phyloP scores from a whole-genome alignment of 2,888 invertebrate genomes.

The Caenorhabditis doughertyi region DNA sequence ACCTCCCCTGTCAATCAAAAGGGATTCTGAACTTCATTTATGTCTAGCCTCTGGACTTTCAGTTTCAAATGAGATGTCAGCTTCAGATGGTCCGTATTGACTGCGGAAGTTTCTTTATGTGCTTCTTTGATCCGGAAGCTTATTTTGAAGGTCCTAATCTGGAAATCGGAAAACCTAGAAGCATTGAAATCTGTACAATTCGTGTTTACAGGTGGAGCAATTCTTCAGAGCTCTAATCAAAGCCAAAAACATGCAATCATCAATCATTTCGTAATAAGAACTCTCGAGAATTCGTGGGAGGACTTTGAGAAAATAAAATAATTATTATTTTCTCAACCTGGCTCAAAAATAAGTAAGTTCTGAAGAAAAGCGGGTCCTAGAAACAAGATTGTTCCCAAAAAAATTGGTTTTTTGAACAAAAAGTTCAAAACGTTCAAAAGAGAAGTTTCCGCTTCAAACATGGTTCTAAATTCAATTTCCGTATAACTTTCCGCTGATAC shows the following conservation, averaged over 20 bases:
- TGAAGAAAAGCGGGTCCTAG: no score
- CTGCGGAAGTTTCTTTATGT: no score
- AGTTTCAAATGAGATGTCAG: neutral
- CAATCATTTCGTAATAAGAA: constrained; percentile 1
- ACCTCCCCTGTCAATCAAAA: neutral
- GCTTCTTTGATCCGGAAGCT: no score
- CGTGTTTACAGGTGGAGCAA: neutral
- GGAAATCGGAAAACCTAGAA: no score
- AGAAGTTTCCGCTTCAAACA: neutral
- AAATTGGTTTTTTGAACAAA: neutral
- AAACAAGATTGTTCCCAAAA: no score
- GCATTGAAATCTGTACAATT: neutral
- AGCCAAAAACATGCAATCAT: constrained; percentile 13
- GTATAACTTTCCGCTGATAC: neutral
- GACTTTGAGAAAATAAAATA: no score
- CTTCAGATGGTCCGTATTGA: neutral
- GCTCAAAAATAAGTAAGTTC: no score
- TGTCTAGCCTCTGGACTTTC: neutral
- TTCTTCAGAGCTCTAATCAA: neutral
- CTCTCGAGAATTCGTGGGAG: neutral
- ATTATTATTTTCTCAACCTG: no score
- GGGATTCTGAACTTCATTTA: neutral
- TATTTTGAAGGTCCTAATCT: no score
- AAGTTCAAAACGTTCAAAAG: neutral
- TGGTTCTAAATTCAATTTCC: constrained; percentile 12